Base-by-base conservation (phyloP, 2,888 invertebrate genomes). In the Trimorus sp. region DNA sequence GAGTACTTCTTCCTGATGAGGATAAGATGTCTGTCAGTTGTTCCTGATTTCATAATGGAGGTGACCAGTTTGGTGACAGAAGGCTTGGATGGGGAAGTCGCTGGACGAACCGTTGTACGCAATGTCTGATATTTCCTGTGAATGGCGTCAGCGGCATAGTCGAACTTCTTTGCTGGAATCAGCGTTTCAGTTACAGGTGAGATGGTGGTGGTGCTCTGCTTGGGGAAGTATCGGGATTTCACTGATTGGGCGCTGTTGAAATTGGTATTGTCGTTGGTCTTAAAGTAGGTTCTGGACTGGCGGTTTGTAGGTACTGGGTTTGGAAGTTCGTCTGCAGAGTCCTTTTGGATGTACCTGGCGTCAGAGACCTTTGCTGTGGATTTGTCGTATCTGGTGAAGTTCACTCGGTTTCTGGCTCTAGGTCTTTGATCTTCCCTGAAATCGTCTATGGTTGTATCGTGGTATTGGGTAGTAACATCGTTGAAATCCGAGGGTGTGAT, bases 1-100 rank as follows among this genome's bases (percentile, higher is more conserved):
- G 91, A 91, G 66, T 90, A 91, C 77, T 91, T 91, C 8, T 90
- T 91, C 79, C 89, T 89, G 38, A 92, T 90, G 7, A 92, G 89
- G 68, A 93, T 92, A 80, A 89, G 92, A 80, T 92, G 92, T 59
- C 92, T 88, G 81, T 92, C 92, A 1, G 93, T 93, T 0, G 92
- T 92, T 0, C 90, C 92, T 3, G 92, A 91, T 84, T 93, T 93
- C 15, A 91, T 91, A 15, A 93, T 90, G 3, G 92, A 92, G 4
- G 93, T 93, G 9, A 93, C 91, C 37, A 93, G 88, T 83, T 92
- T 90, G 38, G 93, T 93, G 1, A 92, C 88, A 14, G 89, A 88
- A 2, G 93, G 92, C 79, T 89, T 89, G 3, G 83, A 83, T 7
- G 89, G 85, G 0, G 84, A 76, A 5, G 86, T 85, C 37, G 83